Evolutionary conservation across 1,140 invertebrate genomes (phyloP), one percentile per base, ranked within the genome.

Genomic region (Leucophenga varia): DNA sequence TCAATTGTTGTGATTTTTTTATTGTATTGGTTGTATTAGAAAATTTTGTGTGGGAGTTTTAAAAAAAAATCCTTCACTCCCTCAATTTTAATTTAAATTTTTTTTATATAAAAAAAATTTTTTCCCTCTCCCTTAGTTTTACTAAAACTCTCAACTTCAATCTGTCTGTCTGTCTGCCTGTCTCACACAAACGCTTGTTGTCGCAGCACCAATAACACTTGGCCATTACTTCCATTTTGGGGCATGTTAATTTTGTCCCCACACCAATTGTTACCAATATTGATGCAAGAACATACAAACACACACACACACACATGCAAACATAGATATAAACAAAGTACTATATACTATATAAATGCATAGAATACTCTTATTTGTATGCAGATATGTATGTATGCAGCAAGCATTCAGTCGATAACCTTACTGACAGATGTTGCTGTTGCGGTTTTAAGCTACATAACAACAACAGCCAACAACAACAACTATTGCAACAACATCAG

Each of bases 211-310:
- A 67, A 67, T 67, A 67, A 67, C 63, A 67, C 63, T 67, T 67
- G 63, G 59, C 63, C 63, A 67, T 67, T 67, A 63, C 63, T 67
- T 67, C 63, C 63, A 67, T 67, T 67, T n/a, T 67, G 63, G 25
- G 63, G 63, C 63, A 67, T 67, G 63, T 67, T 67, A 67, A 67
- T 67, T n/a, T 67, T 67, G 63, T 67, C 63, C 64, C 63, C 63
- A 63, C 63, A 67, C 63, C 63, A 67, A 67, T 67, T 67, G 63
- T 49, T 67, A 55, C 63, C 63, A 67, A 67, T 65, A 67, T 63
- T 56, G 56, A 59, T 37, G 18, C 22, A n/a, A n/a, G n/a, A n/a
- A 42, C 20, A 19, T 14, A 42, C 22, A n/a, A 35, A 42, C 38
- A 41, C 17, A 32, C 25, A 32, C 34, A 28, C 22, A 25, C 32